Conservation (phyloP, 2,113 vertebrate species). For the Lutjanus erythropterus region DNA sequence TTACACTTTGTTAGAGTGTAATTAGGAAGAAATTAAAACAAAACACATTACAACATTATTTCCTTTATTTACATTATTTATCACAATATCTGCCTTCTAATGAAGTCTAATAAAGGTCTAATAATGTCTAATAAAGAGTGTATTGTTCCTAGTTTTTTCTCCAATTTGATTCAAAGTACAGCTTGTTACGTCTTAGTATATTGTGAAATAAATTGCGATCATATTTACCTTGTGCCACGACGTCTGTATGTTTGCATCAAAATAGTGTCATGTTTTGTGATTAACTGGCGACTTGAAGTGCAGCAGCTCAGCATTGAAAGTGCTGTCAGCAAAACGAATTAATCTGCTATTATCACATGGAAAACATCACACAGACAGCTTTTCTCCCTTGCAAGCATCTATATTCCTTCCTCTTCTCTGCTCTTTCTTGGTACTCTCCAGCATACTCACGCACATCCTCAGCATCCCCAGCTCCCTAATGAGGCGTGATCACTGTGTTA, state of each 20-base stretch:
- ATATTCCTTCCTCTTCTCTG: conserved; percentile 36
- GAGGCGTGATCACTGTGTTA: conserved; percentile 85
- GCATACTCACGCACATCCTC: conserved; percentile 61
- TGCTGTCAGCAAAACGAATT: conserved; percentile 7
- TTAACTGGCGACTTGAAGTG: background rate
- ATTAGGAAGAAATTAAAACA: too few relatives aligned
- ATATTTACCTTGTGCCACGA: background rate
- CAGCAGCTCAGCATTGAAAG: background rate
- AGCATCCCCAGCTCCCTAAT: conserved; percentile 80
- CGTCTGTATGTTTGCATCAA: conserved; percentile 1
- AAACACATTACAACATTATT: too few relatives aligned
- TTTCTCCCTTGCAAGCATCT: conserved; percentile 4
- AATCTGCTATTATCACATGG: conserved; percentile 20
- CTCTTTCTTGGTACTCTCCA: conserved; percentile 46
- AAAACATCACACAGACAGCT: conserved; percentile 3
- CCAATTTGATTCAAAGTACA: too few relatives aligned
- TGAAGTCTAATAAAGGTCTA: too few relatives aligned
- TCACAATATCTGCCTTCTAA: too few relatives aligned
- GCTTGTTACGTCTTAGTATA: too few relatives aligned
- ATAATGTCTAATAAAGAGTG: too few relatives aligned
- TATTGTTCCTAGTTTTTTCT: too few relatives aligned
- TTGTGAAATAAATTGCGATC: too few relatives aligned
- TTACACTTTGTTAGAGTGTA: too few relatives aligned
- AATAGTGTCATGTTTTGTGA: conserved; percentile 9
- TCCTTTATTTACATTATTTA: too few relatives aligned